These are phyloP conservation scores for Grammomys surdaster DNA, from an alignment of 2,113 vertebrate species.

Conservation along the genomic window DNA sequence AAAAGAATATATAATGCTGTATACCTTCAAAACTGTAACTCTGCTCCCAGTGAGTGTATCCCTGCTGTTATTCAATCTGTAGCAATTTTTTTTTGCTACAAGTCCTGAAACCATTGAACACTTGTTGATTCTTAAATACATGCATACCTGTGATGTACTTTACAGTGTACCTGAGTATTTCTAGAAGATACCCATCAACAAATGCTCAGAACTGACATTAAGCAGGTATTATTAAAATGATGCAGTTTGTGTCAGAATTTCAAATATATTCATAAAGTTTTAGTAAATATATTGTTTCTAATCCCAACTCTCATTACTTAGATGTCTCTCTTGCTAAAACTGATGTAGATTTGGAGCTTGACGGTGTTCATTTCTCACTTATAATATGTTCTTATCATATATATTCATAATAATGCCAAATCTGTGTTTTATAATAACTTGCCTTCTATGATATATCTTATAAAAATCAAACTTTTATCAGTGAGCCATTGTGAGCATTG, in stretches of 20 bases:
- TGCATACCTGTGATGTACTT: neutral
- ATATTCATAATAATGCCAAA: constrained; percentile 17
- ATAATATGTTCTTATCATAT: constrained; percentile 17
- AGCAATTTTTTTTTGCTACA: neutral
- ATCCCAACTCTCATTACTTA: neutral
- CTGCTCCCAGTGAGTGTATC: neutral
- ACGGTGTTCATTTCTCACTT: constrained; percentile 34
- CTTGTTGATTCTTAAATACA: neutral
- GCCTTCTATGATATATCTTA: neutral
- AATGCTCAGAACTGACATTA: constrained; percentile 20
- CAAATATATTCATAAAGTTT: constrained; percentile 12
- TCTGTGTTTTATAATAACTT: constrained; percentile 41
- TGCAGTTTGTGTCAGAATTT: constrained; percentile 33
- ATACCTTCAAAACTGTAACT: constrained; percentile 12
- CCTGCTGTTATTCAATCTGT: neutral
- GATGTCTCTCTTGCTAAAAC: neutral
- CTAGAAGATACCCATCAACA: neutral
- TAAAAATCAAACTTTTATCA: constrained; percentile 44
- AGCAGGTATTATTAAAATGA: neutral
- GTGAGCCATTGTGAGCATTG: neutral
- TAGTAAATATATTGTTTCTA: constrained; percentile 37
- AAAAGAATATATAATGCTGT: constrained; percentile 8
- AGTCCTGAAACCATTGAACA: constrained; percentile 6
- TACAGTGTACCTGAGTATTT: neutral
- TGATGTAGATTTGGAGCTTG: neutral